Evolutionary conservation across 2,797 vertebrate genomes (phyloP).

Genomic region (Schizopygopsis malacanthus): DNA sequence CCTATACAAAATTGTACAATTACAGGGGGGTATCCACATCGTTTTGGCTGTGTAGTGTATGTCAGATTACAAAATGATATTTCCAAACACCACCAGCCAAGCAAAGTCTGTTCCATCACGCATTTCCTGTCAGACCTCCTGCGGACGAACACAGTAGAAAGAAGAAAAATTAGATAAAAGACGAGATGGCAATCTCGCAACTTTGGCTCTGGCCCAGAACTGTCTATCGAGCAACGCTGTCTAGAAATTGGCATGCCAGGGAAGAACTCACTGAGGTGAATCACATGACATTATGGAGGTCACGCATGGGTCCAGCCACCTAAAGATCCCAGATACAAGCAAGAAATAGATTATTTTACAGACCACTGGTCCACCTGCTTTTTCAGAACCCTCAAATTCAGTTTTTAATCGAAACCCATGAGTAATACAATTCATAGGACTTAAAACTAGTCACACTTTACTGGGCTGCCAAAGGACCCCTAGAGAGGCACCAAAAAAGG

Average conservation of each 20-base stretch:
- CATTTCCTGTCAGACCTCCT: constrained; percentile 9
- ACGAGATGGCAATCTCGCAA: constrained; percentile 56
- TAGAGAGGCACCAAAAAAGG: constrained; percentile 18
- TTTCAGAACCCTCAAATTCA: constrained; percentile 63
- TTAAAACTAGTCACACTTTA: constrained; percentile 61
- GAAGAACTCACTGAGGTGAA: constrained; percentile 61
- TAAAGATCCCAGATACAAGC: constrained; percentile 55
- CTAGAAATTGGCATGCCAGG: constrained; percentile 59
- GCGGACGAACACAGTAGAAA: constrained; percentile 20
- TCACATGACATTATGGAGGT: constrained; percentile 57
- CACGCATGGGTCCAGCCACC: constrained; percentile 62
- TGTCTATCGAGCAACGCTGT: constrained; percentile 56
- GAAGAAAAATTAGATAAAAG: constrained; percentile 31
- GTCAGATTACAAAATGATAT: constrained; percentile 24
- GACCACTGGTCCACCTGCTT: constrained; percentile 58
- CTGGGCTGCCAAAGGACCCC: constrained; percentile 36
- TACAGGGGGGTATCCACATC: background rate
- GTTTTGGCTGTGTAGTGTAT: background rate
- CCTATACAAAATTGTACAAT: background rate
- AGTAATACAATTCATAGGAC: constrained; percentile 62
- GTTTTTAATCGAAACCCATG: constrained; percentile 67
- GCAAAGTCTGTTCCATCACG: constrained; percentile 27
- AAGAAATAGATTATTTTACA: constrained; percentile 64
- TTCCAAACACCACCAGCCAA: constrained; percentile 38
- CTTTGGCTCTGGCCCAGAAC: constrained; percentile 60